Evolutionary conservation across 2,888 invertebrate genomes (phyloP).

Genomic region (Syrphus vitripennis): DNA sequence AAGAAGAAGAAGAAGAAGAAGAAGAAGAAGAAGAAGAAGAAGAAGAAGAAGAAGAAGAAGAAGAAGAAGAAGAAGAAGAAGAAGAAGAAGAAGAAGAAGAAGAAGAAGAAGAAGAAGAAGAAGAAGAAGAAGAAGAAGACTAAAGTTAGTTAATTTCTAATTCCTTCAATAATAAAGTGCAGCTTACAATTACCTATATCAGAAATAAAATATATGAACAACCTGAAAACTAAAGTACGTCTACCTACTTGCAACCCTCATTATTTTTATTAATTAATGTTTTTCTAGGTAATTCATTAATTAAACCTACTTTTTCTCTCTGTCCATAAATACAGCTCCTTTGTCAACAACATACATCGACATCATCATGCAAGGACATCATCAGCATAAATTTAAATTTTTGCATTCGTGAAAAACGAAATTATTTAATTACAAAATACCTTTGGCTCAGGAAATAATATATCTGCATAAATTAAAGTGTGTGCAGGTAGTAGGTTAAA

Average conservation of each 20-base stretch:
- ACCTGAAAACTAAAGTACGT: neutral
- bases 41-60: no score
- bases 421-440: constrained; percentile 41
- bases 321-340: neutral
- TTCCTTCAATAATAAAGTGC: no score
- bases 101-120: no score
- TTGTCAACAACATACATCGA: neutral
- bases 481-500: neutral
- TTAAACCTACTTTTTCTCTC: neutral
- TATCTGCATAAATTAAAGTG: neutral
- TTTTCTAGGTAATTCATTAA: neutral
- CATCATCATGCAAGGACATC: neutral
- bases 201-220: no score
- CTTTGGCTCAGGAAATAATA: constrained; percentile 25
- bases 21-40: no score
- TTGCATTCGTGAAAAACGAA: neutral
- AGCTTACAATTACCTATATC: no score
- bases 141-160: no score
- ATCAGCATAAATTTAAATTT: neutral
- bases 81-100: no score
- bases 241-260: neutral
- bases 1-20: no score
- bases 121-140: no score
- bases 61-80: no score
- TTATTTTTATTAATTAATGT: neutral